Conservation (phyloP, 2,888 invertebrate genomes). For the Serrognathus titanus region DNA sequence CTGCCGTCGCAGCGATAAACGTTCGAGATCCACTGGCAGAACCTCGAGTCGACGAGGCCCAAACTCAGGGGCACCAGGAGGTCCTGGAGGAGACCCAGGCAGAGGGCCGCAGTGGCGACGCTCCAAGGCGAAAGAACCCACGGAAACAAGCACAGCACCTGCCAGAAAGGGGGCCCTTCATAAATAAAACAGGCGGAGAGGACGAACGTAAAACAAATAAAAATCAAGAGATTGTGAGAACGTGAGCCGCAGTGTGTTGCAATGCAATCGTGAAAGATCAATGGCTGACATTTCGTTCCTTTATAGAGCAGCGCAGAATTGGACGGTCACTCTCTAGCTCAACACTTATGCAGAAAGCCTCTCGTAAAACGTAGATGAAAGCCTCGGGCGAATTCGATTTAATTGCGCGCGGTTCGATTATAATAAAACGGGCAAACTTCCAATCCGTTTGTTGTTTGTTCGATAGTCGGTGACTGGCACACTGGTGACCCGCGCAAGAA, state of each 20-base stretch:
- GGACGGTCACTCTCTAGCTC: no score
- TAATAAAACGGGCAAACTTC: no score
- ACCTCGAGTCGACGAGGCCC: constrained; percentile 57
- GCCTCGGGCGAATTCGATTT: no score
- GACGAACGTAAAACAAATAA: constrained; percentile 18
- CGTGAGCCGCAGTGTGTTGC: background rate
- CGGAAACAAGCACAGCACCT: constrained; percentile 55
- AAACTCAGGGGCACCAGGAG: constrained; percentile 56
- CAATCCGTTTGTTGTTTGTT: no score
- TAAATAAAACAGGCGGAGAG: no score
- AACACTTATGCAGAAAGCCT: no score
- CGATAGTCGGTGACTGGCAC: no score
- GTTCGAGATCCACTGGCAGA: constrained; percentile 55
- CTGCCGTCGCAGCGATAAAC: constrained; percentile 49
- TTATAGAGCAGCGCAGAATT: no score
- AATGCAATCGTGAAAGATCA: background rate
- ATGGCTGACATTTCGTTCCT: background rate
- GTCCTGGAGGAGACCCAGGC: constrained; percentile 57
- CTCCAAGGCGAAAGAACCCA: constrained; percentile 52
- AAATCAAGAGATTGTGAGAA: background rate
- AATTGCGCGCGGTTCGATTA: no score
- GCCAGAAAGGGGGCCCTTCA: constrained; percentile 7
- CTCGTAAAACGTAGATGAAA: no score
- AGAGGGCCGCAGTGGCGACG: constrained; percentile 54
- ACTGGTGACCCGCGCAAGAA: no score